These are phyloP conservation scores for Actenoides lindsayi DNA, from an alignment of 2,113 vertebrate genomes.

Conservation along the genomic window DNA sequence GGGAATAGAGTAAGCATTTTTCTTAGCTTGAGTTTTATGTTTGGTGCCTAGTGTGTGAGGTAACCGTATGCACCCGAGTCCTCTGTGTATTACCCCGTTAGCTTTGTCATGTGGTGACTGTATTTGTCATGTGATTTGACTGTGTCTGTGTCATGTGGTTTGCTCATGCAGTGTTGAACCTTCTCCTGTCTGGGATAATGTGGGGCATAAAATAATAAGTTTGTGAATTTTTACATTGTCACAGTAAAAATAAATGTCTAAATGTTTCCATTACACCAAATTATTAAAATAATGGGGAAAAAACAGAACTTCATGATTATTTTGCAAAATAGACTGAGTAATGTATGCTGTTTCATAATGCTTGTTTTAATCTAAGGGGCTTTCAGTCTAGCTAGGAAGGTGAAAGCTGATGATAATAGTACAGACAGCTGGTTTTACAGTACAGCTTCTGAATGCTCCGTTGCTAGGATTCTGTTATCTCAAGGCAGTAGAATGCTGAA, in stretches of 20 bases:
- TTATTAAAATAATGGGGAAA: neutral
- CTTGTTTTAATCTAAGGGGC: neutral
- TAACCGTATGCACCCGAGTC: conserved; percentile 75
- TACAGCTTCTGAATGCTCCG: neutral
- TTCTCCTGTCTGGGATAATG: conserved; percentile 97
- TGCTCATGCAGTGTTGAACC: conserved; percentile 89
- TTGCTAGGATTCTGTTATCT: neutral
- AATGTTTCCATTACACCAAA: conserved; percentile 59
- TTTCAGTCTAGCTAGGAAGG: neutral
- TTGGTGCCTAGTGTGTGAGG: conserved; percentile 89
- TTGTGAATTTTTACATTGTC: conserved; percentile 57
- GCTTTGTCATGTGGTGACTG: conserved; percentile 87
- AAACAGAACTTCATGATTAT: neutral
- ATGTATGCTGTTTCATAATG: neutral
- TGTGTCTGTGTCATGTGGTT: conserved; percentile 91
- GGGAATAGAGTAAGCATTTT: conserved; percentile 99
- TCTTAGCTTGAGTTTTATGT: conserved; percentile 89
- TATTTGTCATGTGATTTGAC: conserved; percentile 88
- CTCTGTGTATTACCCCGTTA: conserved; percentile 84
- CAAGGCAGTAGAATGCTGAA: neutral
- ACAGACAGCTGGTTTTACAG: neutral
- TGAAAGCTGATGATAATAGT: neutral
- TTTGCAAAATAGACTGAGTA: neutral
- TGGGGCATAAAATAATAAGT: conserved; percentile 84
- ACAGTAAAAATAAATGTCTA: conserved; percentile 31